phyloP scores from a whole-genome alignment of 2,888 invertebrate species.

The Rhaphigaster nebulosa region DNA sequence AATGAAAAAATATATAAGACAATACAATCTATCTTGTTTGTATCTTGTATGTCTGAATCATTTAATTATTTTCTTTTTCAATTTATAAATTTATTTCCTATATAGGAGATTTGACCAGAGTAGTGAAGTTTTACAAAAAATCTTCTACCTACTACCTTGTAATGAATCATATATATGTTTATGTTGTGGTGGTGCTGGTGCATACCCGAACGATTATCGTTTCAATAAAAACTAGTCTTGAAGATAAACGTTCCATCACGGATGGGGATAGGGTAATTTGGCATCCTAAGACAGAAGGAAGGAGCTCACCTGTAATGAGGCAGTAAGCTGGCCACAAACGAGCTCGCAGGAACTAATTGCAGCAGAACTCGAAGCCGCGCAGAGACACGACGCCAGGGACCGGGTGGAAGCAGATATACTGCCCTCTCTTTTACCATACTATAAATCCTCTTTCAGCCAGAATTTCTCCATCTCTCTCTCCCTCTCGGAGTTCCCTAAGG shows the following conservation, averaged over 20 bases:
- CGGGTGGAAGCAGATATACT: background rate
- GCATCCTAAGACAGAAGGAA: background rate
- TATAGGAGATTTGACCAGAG: no score
- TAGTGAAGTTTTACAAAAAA: no score
- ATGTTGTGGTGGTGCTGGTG: no score
- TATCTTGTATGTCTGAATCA: no score
- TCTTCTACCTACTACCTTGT: no score
- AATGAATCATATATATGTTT: no score
- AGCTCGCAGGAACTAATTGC: conserved; percentile 13
- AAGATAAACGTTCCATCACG: no score
- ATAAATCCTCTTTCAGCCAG: conserved; percentile 44
- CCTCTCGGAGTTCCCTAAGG: conserved; percentile 24
- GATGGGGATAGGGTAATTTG: background rate
- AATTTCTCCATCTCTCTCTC: conserved; percentile 30
- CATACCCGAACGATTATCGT: no score
- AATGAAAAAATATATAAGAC: no score
- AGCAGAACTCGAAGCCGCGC: background rate
- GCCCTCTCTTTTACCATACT: conserved; percentile 53
- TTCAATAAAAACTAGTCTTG: background rate
- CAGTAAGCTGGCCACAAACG: conserved; percentile 24
- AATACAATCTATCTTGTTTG: no score
- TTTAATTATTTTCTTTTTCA: no score
- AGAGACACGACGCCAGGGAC: background rate
- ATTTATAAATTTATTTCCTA: no score
- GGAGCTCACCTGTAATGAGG: background rate